Conservation (phyloP, 2,797 vertebrate species). For the Margarornis squamiger region DNA sequence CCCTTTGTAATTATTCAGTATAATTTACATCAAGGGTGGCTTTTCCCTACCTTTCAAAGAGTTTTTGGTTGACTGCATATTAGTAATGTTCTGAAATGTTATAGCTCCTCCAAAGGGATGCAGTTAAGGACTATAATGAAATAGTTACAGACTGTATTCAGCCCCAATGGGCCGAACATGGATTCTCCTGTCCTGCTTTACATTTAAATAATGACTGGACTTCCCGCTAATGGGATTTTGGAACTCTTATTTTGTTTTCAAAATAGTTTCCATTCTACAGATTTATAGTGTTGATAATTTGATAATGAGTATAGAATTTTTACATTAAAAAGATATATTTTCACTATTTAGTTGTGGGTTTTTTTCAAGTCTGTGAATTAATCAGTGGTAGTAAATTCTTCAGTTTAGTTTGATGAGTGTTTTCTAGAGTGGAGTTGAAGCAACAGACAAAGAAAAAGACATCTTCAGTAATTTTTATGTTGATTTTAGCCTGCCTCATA, state of each 20-base stretch:
- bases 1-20: neutral
- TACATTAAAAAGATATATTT: neutral
- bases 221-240: neutral
- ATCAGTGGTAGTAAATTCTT: neutral
- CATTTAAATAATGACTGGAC: neutral
- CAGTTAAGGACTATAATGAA: neutral
- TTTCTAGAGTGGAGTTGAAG: neutral
- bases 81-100: neutral
- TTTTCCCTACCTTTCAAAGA: neutral
- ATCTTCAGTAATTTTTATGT: neutral
- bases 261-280: neutral
- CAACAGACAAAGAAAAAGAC: neutral
- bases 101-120: neutral
- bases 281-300: neutral
- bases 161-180: neutral
- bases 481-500: neutral
- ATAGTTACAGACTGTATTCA: neutral
- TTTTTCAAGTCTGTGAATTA: neutral
- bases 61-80: neutral
- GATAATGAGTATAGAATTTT: neutral
- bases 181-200: neutral
- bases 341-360: neutral
- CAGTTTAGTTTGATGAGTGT: neutral
- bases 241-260: neutral
- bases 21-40: neutral